Evolutionary conservation across 1,140 invertebrate species (phyloP).

Genomic region (Plectus sambesii): DNA sequence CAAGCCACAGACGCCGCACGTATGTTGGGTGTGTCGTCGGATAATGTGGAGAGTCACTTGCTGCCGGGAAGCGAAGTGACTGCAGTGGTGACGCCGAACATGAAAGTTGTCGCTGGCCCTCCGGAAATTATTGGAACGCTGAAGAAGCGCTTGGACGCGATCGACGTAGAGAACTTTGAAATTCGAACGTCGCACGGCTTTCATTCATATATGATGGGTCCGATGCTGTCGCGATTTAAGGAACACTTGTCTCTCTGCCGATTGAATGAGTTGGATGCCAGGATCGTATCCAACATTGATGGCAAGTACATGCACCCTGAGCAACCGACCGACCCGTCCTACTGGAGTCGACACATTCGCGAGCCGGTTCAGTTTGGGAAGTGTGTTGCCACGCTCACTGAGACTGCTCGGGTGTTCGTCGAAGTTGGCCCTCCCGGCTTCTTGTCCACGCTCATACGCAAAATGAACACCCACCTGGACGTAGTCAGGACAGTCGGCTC

Average conservation of each 20-base stretch:
- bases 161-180: conserved; percentile 14
- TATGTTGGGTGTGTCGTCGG: conserved; percentile 27
- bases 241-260: background rate
- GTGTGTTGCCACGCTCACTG: conserved; percentile 19
- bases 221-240: conserved; percentile 27
- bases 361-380: conserved; percentile 29
- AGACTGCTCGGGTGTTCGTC: conserved; percentile 18
- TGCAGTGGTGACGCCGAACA: conserved; percentile 15
- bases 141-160: conserved; percentile 9
- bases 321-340: too few species aligned
- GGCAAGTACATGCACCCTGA: too few species aligned
- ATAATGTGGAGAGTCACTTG: conserved; percentile 1
- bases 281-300: too few species aligned
- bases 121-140: conserved; percentile 13
- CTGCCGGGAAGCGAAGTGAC: conserved; percentile 26
- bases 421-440: conserved; percentile 36
- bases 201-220: conserved; percentile 30
- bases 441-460: conserved; percentile 11
- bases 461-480: conserved; percentile 5
- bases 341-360: conserved; percentile 28
- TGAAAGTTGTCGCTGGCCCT: conserved; percentile 27
- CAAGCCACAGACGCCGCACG: conserved; percentile 20
- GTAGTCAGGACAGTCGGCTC: conserved; percentile 14
- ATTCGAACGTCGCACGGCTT: conserved; percentile 28
- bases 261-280: too few species aligned